phyloP scores from a whole-genome alignment of 2,888 invertebrate genomes.

The Drepanosiphum platanoidis region DNA sequence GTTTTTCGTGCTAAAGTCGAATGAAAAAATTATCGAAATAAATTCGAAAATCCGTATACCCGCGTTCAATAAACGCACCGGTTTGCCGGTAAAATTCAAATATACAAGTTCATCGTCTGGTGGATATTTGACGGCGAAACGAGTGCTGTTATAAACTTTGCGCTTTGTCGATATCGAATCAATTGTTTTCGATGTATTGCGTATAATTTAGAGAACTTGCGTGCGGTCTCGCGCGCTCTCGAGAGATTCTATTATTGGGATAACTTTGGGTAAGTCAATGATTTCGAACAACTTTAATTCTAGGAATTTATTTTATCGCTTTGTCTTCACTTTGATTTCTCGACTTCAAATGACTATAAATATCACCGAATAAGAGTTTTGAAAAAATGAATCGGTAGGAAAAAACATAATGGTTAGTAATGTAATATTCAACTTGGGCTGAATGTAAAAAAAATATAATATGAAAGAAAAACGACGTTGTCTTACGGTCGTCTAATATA shows the following conservation, averaged over 20 bases:
- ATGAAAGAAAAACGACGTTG: no score
- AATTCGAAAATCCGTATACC: background rate
- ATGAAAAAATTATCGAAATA: background rate
- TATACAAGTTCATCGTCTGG: background rate
- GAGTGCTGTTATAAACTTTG: background rate
- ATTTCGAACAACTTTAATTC: background rate
- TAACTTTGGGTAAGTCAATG: background rate
- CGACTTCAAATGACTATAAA: background rate
- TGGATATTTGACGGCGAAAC: background rate
- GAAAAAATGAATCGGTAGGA: no score
- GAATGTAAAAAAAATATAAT: no score
- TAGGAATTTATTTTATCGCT: background rate
- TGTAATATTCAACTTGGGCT: no score
- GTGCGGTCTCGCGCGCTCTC: background rate
- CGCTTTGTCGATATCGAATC: background rate
- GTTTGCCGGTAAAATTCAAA: background rate
- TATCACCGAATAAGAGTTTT: background rate
- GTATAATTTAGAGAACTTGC: background rate
- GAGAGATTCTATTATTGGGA: background rate
- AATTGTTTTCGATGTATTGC: conserved; percentile 10
- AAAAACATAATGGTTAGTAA: no score
- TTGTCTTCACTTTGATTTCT: background rate
- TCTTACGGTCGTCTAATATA: no score
- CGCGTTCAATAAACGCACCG: background rate
- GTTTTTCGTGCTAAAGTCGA: background rate